phyloP scores from a whole-genome alignment of 2,888 invertebrate genomes.

The Limenitis camilla region DNA sequence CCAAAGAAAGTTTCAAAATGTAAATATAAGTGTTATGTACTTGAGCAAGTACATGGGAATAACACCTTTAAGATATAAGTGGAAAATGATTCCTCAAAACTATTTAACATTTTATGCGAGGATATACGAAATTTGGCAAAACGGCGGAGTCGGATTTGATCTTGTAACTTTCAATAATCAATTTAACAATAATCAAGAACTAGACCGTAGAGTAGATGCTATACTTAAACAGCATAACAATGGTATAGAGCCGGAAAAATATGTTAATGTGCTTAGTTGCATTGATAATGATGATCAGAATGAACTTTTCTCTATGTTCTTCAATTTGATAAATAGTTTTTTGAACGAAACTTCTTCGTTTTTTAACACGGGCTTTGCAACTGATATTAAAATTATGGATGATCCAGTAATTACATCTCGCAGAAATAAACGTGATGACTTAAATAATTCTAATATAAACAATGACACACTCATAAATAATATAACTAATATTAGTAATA shows the following conservation, averaged over 20 bases:
- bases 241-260: slow-evolving; percentile 46
- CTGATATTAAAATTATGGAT: slow-evolving; percentile 22
- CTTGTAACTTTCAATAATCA: slow-evolving; percentile 39
- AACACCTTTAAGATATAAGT: slow-evolving; percentile 65
- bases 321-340: slow-evolving; percentile 38
- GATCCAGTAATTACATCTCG: slow-evolving; percentile 33
- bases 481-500: background rate
- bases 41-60: slow-evolving; percentile 60
- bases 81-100: slow-evolving; percentile 58
- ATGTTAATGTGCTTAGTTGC: slow-evolving; percentile 39
- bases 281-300: slow-evolving; percentile 44
- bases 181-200: slow-evolving; percentile 30
- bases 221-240: slow-evolving; percentile 56
- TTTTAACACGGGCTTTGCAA: slow-evolving; percentile 33
- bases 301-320: slow-evolving; percentile 40
- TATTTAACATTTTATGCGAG: slow-evolving; percentile 68
- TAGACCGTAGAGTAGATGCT: slow-evolving; percentile 38
- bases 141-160: slow-evolving; percentile 68
- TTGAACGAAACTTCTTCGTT: slow-evolving; percentile 44
- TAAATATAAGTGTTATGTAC: slow-evolving; percentile 53
- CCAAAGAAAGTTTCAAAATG: slow-evolving; percentile 48
- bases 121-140: slow-evolving; percentile 69
- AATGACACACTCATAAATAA: slow-evolving; percentile 5
- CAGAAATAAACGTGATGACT: slow-evolving; percentile 40
- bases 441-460: background rate